phyloP scores from a whole-genome alignment of 2,113 vertebrate genomes.

The Nannospalax galili region DNA sequence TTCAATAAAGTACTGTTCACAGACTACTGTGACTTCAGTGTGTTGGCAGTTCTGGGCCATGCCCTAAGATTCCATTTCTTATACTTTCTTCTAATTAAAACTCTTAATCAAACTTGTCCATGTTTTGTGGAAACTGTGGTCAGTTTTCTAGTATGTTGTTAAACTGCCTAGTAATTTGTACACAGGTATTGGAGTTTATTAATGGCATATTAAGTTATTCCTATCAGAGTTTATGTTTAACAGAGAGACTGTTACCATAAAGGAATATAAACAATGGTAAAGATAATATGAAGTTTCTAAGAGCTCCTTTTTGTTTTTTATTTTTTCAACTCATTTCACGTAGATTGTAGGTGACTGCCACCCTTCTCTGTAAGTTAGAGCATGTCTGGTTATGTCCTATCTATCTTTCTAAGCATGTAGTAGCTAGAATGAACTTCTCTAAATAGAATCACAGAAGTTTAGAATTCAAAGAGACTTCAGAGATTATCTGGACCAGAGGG shows the following conservation, averaged over 20 bases:
- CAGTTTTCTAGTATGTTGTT: conserved; percentile 42
- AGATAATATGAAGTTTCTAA: conserved; percentile 50
- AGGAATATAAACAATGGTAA: neutral
- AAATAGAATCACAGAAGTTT: conserved; percentile 52
- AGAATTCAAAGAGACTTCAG: conserved; percentile 49
- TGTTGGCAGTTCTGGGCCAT: neutral
- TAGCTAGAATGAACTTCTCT: conserved; percentile 52
- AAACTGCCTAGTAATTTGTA: conserved; percentile 9
- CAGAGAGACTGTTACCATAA: conserved; percentile 39
- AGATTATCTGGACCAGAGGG: conserved; percentile 45
- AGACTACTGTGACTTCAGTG: neutral
- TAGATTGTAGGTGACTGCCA: conserved; percentile 7
- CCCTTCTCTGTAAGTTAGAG: conserved; percentile 35
- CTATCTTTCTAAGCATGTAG: conserved; percentile 41
- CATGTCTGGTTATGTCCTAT: conserved; percentile 53
- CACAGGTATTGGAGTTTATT: conserved; percentile 10
- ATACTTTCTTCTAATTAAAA: neutral
- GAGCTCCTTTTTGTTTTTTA: neutral
- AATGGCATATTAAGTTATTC: conserved; percentile 4
- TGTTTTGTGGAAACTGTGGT: neutral
- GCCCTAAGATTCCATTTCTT: neutral
- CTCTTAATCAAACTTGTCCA: neutral
- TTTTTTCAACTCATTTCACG: conserved; percentile 8
- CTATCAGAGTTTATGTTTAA: conserved; percentile 40
- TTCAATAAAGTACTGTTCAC: neutral